Percentiles rank a stretch among this genome's conserved stretches.
Conservation (phyloP, 2,888 invertebrate species). For the Aquatica leii region DNA sequence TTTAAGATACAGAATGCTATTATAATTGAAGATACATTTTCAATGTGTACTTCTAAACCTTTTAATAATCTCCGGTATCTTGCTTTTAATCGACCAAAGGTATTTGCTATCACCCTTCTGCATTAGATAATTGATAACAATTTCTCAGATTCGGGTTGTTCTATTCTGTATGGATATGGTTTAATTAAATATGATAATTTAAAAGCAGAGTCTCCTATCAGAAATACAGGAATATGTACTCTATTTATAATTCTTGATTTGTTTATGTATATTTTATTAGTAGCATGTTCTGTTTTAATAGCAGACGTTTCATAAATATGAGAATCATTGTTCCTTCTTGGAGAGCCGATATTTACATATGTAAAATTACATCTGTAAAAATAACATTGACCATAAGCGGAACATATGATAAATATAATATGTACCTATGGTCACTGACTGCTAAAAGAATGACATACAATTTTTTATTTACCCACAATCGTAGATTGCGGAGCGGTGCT, state of each 20-base stretch:
- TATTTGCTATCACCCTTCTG: slow-evolving; percentile 2
- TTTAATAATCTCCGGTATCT: slow-evolving; percentile 6
- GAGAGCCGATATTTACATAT: not conserved
- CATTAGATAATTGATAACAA: slow-evolving; percentile 2
- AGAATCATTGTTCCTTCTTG: not conserved
- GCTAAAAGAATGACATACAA: not conserved
- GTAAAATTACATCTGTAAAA: not conserved
- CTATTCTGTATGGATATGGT: not conserved
- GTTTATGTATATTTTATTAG: not conserved
- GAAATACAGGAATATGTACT: not conserved
- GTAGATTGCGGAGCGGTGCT: too few species aligned
- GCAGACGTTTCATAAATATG: not conserved
- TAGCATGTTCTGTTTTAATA: too few species aligned
- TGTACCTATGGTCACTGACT: not conserved
- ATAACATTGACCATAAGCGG: too few species aligned
- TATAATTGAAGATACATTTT: slow-evolving; percentile 8
- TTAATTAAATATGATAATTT: not conserved
- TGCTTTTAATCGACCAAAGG: slow-evolving; percentile 9
- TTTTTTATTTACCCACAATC: too few species aligned
- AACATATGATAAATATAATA: too few species aligned
- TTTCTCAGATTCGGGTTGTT: not conserved
- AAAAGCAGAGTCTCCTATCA: slow-evolving; percentile 12
- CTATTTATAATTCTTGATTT: not conserved
- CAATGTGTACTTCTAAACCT: slow-evolving; percentile 10
- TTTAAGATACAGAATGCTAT: slow-evolving; percentile 2